Evolutionary conservation across 2,797 vertebrate genomes (phyloP).

Genomic region (Apogon hyalosoma): DNA sequence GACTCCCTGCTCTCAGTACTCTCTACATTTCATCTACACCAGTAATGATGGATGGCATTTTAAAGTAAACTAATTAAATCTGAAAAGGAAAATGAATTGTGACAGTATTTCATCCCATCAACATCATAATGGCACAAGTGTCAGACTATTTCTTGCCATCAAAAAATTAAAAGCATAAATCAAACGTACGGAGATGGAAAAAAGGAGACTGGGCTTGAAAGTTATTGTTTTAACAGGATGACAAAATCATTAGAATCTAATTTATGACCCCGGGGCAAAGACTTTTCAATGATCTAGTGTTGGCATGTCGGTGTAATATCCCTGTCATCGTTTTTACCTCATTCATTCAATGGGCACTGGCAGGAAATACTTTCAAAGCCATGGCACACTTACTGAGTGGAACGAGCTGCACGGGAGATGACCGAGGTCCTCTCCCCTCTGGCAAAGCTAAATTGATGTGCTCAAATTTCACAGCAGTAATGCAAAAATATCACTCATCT

Average conservation of each 20-base stretch:
- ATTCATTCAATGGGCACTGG: slow-evolving; percentile 66
- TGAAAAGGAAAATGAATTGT: slow-evolving; percentile 92
- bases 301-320: slow-evolving; percentile 75
- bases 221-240: slow-evolving; percentile 87
- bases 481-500: slow-evolving; percentile 34
- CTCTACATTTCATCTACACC: slow-evolving; percentile 89
- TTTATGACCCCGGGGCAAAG: slow-evolving; percentile 84
- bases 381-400: slow-evolving; percentile 53
- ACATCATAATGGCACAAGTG: slow-evolving; percentile 87
- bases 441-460: slow-evolving; percentile 41
- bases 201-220: slow-evolving; percentile 82
- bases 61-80: slow-evolving; percentile 93
- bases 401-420: slow-evolving; percentile 49
- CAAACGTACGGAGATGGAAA: slow-evolving; percentile 81
- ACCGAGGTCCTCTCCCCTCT: slow-evolving; percentile 24
- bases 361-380: slow-evolving; percentile 70
- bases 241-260: slow-evolving; percentile 92
- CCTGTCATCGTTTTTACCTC: slow-evolving; percentile 62
- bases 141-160: slow-evolving; percentile 89
- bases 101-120: slow-evolving; percentile 88
- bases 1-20: slow-evolving; percentile 74
- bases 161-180: slow-evolving; percentile 99
- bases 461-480: slow-evolving; percentile 30
- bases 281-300: slow-evolving; percentile 78
- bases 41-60: slow-evolving; percentile 92